Percentiles rank a stretch among this genome's conserved stretches.
phyloP scores from a whole-genome alignment of 2,113 vertebrate species.

The Sinocyclocheilus grahami region DNA sequence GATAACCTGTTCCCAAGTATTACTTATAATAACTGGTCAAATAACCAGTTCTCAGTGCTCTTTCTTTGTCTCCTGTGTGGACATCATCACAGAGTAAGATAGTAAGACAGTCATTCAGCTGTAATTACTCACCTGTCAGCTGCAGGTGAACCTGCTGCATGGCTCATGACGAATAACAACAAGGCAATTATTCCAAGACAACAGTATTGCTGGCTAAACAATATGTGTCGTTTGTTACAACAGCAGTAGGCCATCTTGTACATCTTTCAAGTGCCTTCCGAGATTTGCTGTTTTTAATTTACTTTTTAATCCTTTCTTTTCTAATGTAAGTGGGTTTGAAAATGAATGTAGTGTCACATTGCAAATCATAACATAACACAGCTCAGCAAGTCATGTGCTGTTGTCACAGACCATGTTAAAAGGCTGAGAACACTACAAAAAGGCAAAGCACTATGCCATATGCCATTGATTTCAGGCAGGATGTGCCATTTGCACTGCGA shows the following conservation, averaged over 20 bases:
- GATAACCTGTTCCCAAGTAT: neutral
- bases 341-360: neutral
- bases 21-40: constrained; percentile 2
- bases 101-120: neutral
- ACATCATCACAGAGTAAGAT: constrained; percentile 10
- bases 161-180: neutral
- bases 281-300: neutral
- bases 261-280: neutral
- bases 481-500: neutral
- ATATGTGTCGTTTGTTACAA: neutral
- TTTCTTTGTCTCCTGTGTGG: neutral
- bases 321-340: neutral
- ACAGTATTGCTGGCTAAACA: neutral
- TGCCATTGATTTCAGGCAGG: neutral
- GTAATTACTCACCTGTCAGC: constrained; percentile 22
- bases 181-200: constrained; percentile 18
- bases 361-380: constrained; percentile 1
- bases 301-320: neutral
- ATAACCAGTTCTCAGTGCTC: constrained; percentile 13
- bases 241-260: neutral
- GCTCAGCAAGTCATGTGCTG: neutral
- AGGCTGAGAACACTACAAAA: neutral
- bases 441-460: neutral
- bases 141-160: neutral
- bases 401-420: neutral